Evolutionary conservation across 1,140 invertebrate genomes (phyloP), one percentile per base, ranked within the genome.

Genomic region (Calephelis nemesis): DNA sequence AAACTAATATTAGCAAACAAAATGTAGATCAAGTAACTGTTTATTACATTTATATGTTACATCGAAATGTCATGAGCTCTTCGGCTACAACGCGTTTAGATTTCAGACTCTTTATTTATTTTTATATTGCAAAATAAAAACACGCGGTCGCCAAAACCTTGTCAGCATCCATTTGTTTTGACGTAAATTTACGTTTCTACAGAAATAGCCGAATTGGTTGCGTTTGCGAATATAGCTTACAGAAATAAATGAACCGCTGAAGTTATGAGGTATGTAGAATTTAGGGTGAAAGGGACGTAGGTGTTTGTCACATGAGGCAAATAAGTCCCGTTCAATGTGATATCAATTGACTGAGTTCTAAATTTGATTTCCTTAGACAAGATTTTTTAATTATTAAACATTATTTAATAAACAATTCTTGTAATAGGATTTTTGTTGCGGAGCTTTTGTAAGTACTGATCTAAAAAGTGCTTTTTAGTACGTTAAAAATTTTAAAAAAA

Each of bases 101-200:
- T 49, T n/a, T 49, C n/a, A 49, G 48, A 11, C 8, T 48, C 10
- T 48, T 58, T 58, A 30, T 71, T 67, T 73, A 73, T 68, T 68
- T 73, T 73, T 73, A 70, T 47, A 65, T 39, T 47, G 39, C 52
- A 62, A 68, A 47, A 47, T 62, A 69, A 67, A 60, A 47, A 47
- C 54, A 54, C 47, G 45, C 47, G 49, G 50, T 40, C 50, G 72
- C 72, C 72, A 73, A 68, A 73, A 64, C 48, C 62, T 63, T 70
- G 65, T 78, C 76, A 72, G 48, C 68, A 67, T 48, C 45, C 68
- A 72, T 75, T 75, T 73, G 71, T 74, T 69, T 77, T 69, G 72
- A 75, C 74, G 73, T 73, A 58, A 71, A 73, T 69, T 75, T 73
- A 69, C 69, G 65, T 67, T 58, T 69, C 47, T 72, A 68, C 75